A percentile compares a stretch with the other conserved stretches of the same genome.
These are phyloP conservation scores for Trialeurodes vaporariorum DNA, from an alignment of 1,140 invertebrate species.

Conservation along the genomic window DNA sequence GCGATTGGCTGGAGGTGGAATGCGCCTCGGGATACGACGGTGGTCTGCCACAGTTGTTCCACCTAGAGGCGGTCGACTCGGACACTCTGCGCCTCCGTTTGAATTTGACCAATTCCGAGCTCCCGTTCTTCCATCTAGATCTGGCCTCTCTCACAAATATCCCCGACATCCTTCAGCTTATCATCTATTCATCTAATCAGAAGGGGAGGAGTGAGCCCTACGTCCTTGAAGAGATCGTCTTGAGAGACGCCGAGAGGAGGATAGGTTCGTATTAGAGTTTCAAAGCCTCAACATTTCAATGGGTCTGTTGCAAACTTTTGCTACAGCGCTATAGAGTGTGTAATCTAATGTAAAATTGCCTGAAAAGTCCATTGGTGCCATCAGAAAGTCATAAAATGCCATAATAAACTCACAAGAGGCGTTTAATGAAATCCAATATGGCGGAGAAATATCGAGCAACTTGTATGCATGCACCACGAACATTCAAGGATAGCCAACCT, in stretches of 20 bases:
- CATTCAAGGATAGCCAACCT: too few species aligned
- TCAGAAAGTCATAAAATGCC: too few species aligned
- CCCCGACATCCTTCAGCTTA: slow-evolving; percentile 51
- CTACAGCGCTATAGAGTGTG: too few species aligned
- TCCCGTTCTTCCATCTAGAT: slow-evolving; percentile 55
- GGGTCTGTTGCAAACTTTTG: too few species aligned
- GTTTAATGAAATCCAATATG: too few species aligned
- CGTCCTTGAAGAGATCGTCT: slow-evolving; percentile 68
- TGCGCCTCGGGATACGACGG: slow-evolving; percentile 68
- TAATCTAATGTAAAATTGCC: too few species aligned
- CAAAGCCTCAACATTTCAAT: too few species aligned
- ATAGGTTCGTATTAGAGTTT: slow-evolving; percentile 46
- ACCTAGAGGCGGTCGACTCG: slow-evolving; percentile 65
- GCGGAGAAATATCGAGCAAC: too few species aligned
- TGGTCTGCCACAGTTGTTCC: slow-evolving; percentile 67
- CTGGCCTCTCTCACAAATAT: slow-evolving; percentile 48
- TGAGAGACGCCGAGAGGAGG: slow-evolving; percentile 74
- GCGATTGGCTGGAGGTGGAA: slow-evolving; percentile 56
- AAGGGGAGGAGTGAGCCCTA: slow-evolving; percentile 73
- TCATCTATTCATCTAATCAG: slow-evolving; percentile 72
- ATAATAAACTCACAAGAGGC: too few species aligned
- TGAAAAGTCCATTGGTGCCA: too few species aligned
- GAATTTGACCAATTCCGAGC: slow-evolving; percentile 46
- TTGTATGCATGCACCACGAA: too few species aligned
- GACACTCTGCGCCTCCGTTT: slow-evolving; percentile 52